Evolutionary conservation across 1,140 invertebrate species (phyloP), one percentile per base, ranked within the genome.

Genomic region (Solenopsis invicta): DNA sequence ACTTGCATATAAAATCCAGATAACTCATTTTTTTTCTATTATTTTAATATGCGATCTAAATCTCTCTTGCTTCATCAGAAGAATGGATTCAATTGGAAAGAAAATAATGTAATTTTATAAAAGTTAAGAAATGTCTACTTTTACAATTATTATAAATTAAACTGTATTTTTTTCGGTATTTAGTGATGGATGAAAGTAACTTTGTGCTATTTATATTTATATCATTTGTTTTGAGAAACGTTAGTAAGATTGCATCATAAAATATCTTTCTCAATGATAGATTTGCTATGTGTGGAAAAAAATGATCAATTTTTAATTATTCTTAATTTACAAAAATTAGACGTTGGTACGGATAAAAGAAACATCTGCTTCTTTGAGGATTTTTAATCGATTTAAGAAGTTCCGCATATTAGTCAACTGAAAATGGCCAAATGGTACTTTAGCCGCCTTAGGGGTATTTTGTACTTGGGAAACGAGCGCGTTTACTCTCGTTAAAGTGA

Each of bases 401-500:
- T 84, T 75, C 50, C 24, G 45, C 56, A 50, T 37, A 37, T 50
- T 18, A 78, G 69, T 84, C 72, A 78, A 37, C 64, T 77, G 76
- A 78, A 72, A 86, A 86, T 77, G 52, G 59, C 87, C 59, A 71
- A 75, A 88, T 86, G 76, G 66, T 62, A 45, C 41, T 24, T 69
- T 69, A 41, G 29, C 54, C 69, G 72, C n/a, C 45, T 54, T 29
- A 50, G 56, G 29, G 34, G 71, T 61, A 69, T 54, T 76, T 66
- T 88, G 91, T 89, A 90, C 87, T 91, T 75, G 56, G 82, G 64
- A 85, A 91, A 91, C 81, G 90, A 88, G 82, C 78, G 45, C 90
- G 72, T 91, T 91, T 90, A 90, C 90, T 90, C 80, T 91, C 74
- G 91, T 91, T 92, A 91, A 91, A 87, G 87, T 76, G 86, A 91